Conservation (phyloP, 2,797 vertebrate species). For the Microhierax caerulescens region DNA sequence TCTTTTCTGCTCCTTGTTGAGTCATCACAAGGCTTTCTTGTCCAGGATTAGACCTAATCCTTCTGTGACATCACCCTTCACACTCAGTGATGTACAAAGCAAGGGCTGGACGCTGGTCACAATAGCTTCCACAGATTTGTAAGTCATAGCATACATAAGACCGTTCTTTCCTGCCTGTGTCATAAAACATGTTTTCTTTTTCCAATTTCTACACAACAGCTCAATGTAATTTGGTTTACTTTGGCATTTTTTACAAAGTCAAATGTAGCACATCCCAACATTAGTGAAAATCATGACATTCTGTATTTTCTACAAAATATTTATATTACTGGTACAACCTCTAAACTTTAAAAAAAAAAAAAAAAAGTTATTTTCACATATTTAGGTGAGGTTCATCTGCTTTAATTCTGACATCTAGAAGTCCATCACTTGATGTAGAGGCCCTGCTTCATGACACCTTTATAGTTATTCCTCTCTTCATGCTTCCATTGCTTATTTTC, state of each 20-base stretch:
- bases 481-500: neutral
- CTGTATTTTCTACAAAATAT: neutral
- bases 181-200: neutral
- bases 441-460: neutral
- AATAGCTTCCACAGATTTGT: neutral
- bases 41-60: slow-evolving; percentile 64
- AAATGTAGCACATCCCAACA: neutral
- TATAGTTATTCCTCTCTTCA: neutral
- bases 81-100: slow-evolving; percentile 51
- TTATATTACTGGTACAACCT: neutral
- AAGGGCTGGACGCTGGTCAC: neutral
- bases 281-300: neutral
- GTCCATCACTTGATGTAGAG: neutral
- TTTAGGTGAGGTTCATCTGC: neutral
- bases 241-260: neutral
- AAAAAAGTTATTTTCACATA: neutral
- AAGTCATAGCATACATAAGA: neutral
- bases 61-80: slow-evolving; percentile 61
- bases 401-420: neutral
- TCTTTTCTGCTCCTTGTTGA: slow-evolving; percentile 66
- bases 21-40: slow-evolving; percentile 71
- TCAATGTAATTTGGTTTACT: neutral
- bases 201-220: neutral
- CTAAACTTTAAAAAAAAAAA: neutral
- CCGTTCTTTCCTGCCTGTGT: neutral